Percentiles rank a stretch among this genome's conserved stretches.
Conservation (phyloP, 1,140 invertebrate genomes). For the Eulimnadia texana region DNA sequence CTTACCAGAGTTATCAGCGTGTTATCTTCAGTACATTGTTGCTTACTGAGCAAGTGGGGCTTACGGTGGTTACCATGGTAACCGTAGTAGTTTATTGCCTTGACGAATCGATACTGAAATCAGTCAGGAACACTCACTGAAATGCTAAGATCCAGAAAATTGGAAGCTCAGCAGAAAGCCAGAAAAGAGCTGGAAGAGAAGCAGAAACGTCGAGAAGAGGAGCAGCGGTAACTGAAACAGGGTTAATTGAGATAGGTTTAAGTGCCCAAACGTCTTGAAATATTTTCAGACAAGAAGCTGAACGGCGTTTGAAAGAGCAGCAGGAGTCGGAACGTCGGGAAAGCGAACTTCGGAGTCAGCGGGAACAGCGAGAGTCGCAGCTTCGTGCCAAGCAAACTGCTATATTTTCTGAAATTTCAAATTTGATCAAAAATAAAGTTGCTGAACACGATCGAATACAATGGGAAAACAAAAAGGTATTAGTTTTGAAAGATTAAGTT, state of each 20-base stretch:
- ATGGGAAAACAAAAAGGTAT: neutral
- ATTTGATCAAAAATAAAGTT: neutral
- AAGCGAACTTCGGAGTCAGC: neutral
- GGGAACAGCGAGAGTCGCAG: neutral
- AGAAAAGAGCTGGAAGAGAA: constrained; percentile 14
- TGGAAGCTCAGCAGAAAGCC: constrained; percentile 9
- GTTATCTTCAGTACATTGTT: neutral
- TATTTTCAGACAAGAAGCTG: neutral
- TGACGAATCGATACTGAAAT: neutral
- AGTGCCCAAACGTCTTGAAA: neutral
- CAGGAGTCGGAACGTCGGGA: constrained; percentile 1
- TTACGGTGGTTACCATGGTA: neutral
- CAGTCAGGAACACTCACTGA: neutral
- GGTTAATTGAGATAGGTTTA: neutral
- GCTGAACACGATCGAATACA: neutral
- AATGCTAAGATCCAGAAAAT: constrained; percentile 11
- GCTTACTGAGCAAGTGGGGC: neutral
- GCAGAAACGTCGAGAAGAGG: constrained; percentile 5
- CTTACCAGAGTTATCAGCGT: no score
- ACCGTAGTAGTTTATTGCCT: neutral
- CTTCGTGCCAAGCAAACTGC: neutral
- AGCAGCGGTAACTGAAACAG: constrained; percentile 8
- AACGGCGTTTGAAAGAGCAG: neutral
- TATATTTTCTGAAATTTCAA: neutral
- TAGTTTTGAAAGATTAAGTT: neutral